Conservation (phyloP, 2,797 vertebrate species). For the Aotus griseimembra region DNA sequence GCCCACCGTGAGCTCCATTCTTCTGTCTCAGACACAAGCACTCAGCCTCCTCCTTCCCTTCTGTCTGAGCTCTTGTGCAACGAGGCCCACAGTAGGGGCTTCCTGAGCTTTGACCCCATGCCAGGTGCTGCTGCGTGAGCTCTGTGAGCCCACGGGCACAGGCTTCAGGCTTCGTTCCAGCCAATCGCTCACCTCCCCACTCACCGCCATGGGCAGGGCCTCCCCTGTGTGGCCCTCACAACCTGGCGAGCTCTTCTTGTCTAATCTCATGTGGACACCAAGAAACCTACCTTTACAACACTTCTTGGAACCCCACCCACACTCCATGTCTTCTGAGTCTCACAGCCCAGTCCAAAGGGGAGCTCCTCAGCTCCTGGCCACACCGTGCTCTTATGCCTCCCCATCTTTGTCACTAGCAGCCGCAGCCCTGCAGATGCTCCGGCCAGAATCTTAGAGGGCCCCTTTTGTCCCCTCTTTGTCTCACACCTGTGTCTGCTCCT, state of each 20-base stretch:
- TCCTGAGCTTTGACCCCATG: fast-evolving
- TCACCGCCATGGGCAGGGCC: neutral
- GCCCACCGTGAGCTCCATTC: neutral
- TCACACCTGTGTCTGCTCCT: neutral
- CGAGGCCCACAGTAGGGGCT: neutral
- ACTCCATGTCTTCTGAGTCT: neutral
- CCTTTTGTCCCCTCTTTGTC: neutral
- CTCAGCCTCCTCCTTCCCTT: neutral
- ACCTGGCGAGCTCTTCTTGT: neutral
- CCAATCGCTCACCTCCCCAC: neutral
- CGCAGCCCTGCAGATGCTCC: neutral
- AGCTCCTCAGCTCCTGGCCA: neutral
- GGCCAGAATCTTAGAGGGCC: neutral
- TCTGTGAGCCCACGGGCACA: neutral
- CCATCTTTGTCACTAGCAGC: neutral
- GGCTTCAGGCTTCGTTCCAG: fast-evolving
- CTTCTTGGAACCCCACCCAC: too few species aligned
- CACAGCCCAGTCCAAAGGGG: neutral
- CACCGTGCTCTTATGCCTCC: neutral
- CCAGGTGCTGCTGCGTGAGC: fast-evolving
- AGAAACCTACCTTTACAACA: neutral
- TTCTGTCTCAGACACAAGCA: neutral
- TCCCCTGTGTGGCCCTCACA: fast-evolving
- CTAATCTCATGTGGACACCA: neutral
- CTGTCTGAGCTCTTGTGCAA: neutral